A percentile compares a stretch with the other conserved stretches of the same genome.
phyloP scores from a whole-genome alignment of 2,888 invertebrate genomes.

The Pollenia griseotomentosa region DNA sequence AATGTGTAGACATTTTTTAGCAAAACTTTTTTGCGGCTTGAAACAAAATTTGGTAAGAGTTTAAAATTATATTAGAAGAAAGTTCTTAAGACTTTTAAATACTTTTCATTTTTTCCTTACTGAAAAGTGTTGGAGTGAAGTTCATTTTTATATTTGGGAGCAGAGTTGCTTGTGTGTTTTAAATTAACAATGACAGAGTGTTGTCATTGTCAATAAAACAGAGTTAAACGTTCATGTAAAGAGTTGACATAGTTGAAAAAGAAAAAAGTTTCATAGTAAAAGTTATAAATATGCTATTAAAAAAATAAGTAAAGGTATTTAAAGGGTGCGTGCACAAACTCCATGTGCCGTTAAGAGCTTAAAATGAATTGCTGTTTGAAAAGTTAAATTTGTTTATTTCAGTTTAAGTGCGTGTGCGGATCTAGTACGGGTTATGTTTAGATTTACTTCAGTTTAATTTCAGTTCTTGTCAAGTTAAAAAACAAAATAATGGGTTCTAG shows the following conservation, averaged over 20 bases:
- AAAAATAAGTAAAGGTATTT: constrained; percentile 6
- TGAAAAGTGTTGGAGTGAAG: neutral
- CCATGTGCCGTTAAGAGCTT: neutral
- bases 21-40: too few species aligned
- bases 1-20: too few species aligned
- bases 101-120: neutral
- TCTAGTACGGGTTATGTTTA: too few species aligned
- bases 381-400: neutral
- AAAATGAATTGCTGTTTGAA: neutral
- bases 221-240: neutral
- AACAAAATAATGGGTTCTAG: too few species aligned
- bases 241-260: constrained; percentile 7
- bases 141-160: neutral
- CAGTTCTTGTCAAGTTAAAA: too few species aligned
- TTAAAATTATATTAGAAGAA: too few species aligned
- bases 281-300: constrained; percentile 2
- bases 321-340: neutral
- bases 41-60: too few species aligned
- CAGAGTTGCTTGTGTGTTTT: constrained; percentile 1
- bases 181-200: constrained; percentile 53
- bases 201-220: constrained; percentile 59
- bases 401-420: too few species aligned
- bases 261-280: constrained; percentile 25
- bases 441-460: too few species aligned
- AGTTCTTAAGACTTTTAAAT: neutral